Base-by-base conservation (phyloP, 2,113 vertebrate genomes). In the Octodon degus region DNA sequence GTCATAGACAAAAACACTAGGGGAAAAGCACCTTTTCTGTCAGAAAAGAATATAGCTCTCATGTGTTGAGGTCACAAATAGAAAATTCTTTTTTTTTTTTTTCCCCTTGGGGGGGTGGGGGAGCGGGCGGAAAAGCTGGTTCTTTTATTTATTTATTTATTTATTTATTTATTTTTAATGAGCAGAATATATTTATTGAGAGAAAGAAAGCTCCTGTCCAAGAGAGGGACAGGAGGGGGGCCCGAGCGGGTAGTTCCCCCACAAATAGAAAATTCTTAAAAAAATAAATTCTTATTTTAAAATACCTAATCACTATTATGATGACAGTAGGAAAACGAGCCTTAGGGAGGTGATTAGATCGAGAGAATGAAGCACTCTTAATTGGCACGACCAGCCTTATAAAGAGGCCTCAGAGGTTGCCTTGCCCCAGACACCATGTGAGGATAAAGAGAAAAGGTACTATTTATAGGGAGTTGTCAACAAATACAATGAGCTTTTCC, bases 21-120 rank as follows among this genome's bases (percentile, higher is more conserved):
- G 13, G 72, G 30, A 89, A 91, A 91, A 91, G 58, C 24, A 94
- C 58, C 8, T 88, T 91, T 93, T 81, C 47, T 92, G 85, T 65
- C 87, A 90, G 43, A 90, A 90, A 95, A 94, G 9, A 82, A 82
- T 86, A 86, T 3, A 81, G 80, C 24, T 67, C 37, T 74, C 32
- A 62, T 17, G 34, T 50, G 67, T 79, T 92, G 55, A 96, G 25
- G 47, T 50, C 47, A 65, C 83, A 58, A 70, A 76, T 2, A 91
- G 43, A 11, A 81, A 82, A 70, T 70, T 34, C 65, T 11, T 50
- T n/a, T n/a, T n/a, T n/a, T n/a, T n/a, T n/a, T n/a, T n/a, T n/a
- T n/a, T n/a, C n/a, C n/a, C n/a, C n/a, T n/a, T n/a, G n/a, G n/a
- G n/a, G n/a, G n/a, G n/a, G n/a, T n/a, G n/a, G n/a, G n/a, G n/a